Base-by-base conservation (phyloP, 2,797 vertebrate genomes). In the Hafferia zeledoni region DNA sequence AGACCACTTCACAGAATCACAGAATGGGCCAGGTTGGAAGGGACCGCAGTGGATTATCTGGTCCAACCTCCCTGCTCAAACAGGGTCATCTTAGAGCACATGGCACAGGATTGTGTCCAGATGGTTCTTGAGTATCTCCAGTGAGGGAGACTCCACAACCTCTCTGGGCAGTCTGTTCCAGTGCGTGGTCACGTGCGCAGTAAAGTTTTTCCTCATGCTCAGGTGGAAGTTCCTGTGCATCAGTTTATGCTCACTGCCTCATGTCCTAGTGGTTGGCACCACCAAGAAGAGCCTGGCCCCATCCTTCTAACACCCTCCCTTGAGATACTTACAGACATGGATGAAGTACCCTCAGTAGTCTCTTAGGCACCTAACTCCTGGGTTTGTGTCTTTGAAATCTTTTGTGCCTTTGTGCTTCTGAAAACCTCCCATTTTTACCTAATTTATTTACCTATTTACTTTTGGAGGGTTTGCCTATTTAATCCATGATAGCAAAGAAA, bases 161-260 rank as follows among this genome's bases (percentile, higher is more conserved):
- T 65, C 39, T 53, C 33, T 12, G 22, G 27, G 22, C 22, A 53
- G 2, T 3, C 46, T 78, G 22, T 83, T 72, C 46, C 74, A 25
- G 15, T 41, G 33, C 4, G 3, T 8, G 4, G 7, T 59, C 31
- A 43, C 9, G 35, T 0, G 0, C 30, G 53, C 10, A 24, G 7
- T 65, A n/a, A 65, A 30, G 5, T 47, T 90, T 9, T 84, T 72
- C n/a, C 33, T 71, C 39, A 41, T 5, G 11, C 23, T 59, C 16
- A 79, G 13, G 11, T 72, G 31, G 15, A 65, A 35, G 5, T n/a
- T 67, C 30, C 15, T 28, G 23, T 67, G 60, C 33, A 22, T 55
- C 31, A n/a, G 3, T 28, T 53, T 67, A 27, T 78, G 39, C 5
- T n/a, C 11, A 11, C 23, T 78, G 52, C 22, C 11, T 64, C 22